A percentile compares a stretch with the other conserved stretches of the same genome.
phyloP scores from a whole-genome alignment of 1,140 invertebrate species.

The Nasonia vitripennis region DNA sequence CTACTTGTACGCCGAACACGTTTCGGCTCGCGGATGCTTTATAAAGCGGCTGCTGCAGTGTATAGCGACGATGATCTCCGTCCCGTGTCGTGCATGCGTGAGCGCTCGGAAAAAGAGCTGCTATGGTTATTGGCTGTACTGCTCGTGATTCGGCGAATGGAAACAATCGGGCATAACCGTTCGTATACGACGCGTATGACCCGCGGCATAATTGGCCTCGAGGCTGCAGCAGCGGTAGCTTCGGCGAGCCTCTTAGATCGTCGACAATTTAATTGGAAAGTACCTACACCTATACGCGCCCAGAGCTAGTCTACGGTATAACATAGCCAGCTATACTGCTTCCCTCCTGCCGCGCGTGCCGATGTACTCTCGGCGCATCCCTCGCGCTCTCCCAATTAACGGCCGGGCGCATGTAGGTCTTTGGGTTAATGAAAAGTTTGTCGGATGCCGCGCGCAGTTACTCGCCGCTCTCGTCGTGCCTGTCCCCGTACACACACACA shows the following conservation, averaged over 20 bases:
- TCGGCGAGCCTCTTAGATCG: background rate
- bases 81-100: background rate
- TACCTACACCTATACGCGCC: background rate
- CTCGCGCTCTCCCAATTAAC: background rate
- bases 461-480: no score
- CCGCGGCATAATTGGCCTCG: background rate
- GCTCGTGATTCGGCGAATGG: background rate
- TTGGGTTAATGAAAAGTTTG: constrained; percentile 18
- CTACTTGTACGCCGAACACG: constrained; percentile 60
- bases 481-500: no score
- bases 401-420: background rate
- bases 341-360: background rate
- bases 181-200: no score
- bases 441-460: background rate
- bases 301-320: background rate
- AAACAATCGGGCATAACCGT: no score
- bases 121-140: no score
- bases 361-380: background rate
- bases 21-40: constrained; percentile 60
- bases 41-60: constrained; percentile 58
- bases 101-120: background rate
- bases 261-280: background rate
- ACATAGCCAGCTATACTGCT: background rate
- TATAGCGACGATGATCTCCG: background rate
- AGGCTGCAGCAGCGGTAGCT: no score